Conservation (phyloP, 1,140 invertebrate species). For the Acromyrmex charruanus region DNA sequence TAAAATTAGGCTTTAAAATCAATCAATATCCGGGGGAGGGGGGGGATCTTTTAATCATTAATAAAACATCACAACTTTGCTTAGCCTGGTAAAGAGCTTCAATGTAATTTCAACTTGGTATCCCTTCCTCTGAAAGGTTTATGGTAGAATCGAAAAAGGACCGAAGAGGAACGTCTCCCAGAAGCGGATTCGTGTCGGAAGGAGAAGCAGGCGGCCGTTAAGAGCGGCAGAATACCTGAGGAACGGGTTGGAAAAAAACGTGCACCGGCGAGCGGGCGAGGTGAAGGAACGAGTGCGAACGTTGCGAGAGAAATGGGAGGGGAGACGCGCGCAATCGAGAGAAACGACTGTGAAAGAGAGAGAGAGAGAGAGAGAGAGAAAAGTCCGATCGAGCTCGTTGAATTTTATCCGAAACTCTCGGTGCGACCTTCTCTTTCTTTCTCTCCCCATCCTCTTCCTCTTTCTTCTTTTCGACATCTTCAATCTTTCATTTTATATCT, state of each 20-base stretch:
- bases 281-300: constrained; percentile 82
- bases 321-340: constrained; percentile 23
- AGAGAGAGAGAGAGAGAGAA: constrained; percentile 45
- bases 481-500: constrained; percentile 56
- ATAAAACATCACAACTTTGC: not conserved
- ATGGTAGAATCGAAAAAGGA: constrained; percentile 38
- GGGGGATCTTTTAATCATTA: not conserved
- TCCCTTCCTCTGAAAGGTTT: not conserved
- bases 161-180: constrained; percentile 57
- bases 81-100: not conserved
- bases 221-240: constrained; percentile 83
- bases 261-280: constrained; percentile 72
- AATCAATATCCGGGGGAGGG: not conserved
- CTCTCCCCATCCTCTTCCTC: constrained; percentile 9
- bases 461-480: constrained; percentile 39
- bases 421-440: constrained; percentile 61
- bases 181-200: constrained; percentile 46
- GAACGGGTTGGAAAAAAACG: constrained; percentile 82
- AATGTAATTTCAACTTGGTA: not conserved
- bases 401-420: constrained; percentile 78
- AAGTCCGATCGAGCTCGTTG: constrained; percentile 57
- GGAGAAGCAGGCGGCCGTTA: constrained; percentile 76
- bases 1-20: not conserved
- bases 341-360: constrained; percentile 44
- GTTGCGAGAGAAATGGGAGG: constrained; percentile 47